Evolutionary conservation across 1,140 invertebrate genomes (phyloP).

Genomic region (Aphidius gifuensis): DNA sequence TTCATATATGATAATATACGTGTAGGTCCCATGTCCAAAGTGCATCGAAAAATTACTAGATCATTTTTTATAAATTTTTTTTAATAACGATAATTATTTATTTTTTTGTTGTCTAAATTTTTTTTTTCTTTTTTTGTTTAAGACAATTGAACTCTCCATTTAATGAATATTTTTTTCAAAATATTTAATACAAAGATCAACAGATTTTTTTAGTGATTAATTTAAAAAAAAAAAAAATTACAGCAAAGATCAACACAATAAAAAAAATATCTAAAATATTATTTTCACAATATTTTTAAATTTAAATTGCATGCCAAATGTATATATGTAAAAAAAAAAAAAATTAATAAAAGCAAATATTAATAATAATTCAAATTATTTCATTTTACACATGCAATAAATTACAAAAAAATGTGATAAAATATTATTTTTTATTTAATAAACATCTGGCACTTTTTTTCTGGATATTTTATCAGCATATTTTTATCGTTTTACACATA

Average conservation of each 20-base stretch:
- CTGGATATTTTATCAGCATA: slow-evolving; percentile 4
- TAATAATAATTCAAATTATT: slow-evolving; percentile 2
- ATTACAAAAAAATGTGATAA: background rate
- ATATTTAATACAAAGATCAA: background rate
- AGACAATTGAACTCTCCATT: slow-evolving; percentile 9
- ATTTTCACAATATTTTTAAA: background rate
- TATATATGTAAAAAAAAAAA: background rate
- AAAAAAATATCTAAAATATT: background rate
- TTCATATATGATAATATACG: slow-evolving; percentile 4
- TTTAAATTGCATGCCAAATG: slow-evolving; percentile 4
- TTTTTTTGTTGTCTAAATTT: background rate
- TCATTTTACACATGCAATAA: slow-evolving; percentile 6
- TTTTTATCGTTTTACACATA: slow-evolving; percentile 3
- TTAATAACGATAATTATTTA: background rate
- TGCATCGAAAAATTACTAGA: slow-evolving; percentile 15
- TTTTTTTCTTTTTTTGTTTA: slow-evolving; percentile 10
- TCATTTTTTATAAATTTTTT: slow-evolving; percentile 14
- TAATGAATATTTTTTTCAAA: slow-evolving; percentile 9
- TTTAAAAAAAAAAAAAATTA: no score
- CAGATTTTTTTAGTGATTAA: background rate
- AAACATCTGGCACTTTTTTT: slow-evolving; percentile 7
- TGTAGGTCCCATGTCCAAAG: slow-evolving; percentile 26
- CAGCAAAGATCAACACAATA: no score
- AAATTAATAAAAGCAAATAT: background rate
- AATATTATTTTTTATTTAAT: background rate